Base-by-base conservation (phyloP, 2,797 vertebrate species). In the Manis pentadactyla region DNA sequence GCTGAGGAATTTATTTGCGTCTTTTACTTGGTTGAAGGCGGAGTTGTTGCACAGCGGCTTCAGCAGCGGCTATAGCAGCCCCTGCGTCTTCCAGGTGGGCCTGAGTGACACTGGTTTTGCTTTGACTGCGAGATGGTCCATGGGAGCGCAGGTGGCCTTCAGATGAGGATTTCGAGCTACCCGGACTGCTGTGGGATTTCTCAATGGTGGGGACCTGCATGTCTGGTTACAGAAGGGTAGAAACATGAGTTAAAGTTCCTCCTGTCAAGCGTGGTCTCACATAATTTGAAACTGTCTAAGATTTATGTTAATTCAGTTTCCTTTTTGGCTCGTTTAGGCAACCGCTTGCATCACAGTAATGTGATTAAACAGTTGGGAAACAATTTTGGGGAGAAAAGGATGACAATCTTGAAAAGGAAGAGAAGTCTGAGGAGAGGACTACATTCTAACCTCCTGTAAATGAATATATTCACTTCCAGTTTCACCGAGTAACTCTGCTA, bases 1-100 rank as follows among this genome's bases (percentile, higher is more conserved):
- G 99, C 99, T 99, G 99, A 99, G 99, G 99, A 99, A 98, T 98
- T 99, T 99, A 99, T 99, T 99, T 99, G 99, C 99, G 98, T 99
- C 98, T 99, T 99, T 99, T 99, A 99, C 99, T 99, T 99, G 99
- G 99, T 99, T 99, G 99, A 98, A 99, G 99, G 98, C 99, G 99
- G 97, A 99, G 99, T 97, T 99, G 99, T 95, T 99, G 99, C 96
- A 99, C 99, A 39, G 99, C 99, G 92, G 99, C 99, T 99, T 99
- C 99, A 0, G 99, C 99, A 57, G 99, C 99, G 42, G 99, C 99
- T 97, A 99, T 99, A 98, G 99, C 99, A 97, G 99, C 99, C 96
- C 99, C 99, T 94, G 99, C 99, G 0, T 99, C 99, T 98, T 99
- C 99, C 27, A 99, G 99, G 98, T 99, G 99, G 53, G 99, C 99